Evolutionary conservation across 2,113 vertebrate species (phyloP).

Genomic region (Suricata suricatta): DNA sequence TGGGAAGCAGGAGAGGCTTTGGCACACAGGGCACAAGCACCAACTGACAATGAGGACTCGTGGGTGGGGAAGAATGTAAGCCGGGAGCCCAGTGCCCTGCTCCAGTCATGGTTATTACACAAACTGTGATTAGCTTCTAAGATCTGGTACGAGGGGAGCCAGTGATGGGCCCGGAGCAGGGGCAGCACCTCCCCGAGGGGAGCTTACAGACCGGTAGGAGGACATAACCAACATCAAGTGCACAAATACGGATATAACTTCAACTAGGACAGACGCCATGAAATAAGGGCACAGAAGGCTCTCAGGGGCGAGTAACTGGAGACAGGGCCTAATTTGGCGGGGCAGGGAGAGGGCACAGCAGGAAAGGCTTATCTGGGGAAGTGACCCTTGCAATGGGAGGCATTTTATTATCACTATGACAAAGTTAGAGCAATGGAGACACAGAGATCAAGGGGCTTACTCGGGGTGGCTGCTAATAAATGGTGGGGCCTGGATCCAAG

Average conservation of each 20-base stretch:
- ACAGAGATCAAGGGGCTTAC: neutral
- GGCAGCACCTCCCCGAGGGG: no score
- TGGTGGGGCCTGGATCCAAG: neutral
- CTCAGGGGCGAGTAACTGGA: neutral
- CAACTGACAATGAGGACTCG: neutral
- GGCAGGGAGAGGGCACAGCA: fast-evolving
- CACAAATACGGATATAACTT: neutral
- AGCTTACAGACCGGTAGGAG: neutral
- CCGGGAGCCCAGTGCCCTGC: neutral
- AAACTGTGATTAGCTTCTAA: neutral
- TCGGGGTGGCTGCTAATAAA: neutral
- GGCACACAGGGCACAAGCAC: neutral
- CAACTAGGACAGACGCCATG: neutral
- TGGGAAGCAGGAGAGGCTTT: neutral
- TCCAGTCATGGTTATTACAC: neutral
- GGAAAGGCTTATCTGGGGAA: neutral
- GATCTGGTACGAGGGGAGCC: neutral
- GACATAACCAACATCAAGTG: neutral
- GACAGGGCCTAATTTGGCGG: neutral
- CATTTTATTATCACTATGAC: neutral
- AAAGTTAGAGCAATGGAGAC: neutral
- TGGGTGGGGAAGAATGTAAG: neutral
- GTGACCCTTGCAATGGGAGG: neutral
- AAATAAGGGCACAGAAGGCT: neutral
- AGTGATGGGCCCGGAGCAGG: neutral